Conservation (phyloP, 2,113 vertebrate species). For the Emberiza fucata region DNA sequence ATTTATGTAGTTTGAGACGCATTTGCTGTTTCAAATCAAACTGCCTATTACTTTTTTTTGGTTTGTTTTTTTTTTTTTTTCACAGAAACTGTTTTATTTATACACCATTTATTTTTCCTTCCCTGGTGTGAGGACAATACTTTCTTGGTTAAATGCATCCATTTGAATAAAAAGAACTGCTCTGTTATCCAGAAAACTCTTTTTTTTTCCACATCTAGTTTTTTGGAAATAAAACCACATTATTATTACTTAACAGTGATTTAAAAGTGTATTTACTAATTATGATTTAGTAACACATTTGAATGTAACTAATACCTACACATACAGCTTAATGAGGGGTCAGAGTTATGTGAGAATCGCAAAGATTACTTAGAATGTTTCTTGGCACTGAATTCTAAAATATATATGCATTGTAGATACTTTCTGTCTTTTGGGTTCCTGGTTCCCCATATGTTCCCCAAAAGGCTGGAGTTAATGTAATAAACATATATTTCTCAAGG, state of each 20-base stretch:
- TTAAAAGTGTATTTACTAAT: neutral
- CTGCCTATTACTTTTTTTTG: too few species aligned
- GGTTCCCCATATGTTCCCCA: neutral
- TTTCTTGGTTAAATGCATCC: neutral
- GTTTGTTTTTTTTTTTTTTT: neutral
- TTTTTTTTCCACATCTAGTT: neutral
- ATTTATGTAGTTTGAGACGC: neutral
- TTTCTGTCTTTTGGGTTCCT: neutral
- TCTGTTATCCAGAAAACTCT: accelerated
- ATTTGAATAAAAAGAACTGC: neutral
- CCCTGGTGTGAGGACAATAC: neutral
- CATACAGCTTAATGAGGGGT: neutral
- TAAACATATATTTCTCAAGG: neutral
- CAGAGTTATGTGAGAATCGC: neutral
- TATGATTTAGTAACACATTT: neutral
- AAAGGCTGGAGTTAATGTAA: neutral
- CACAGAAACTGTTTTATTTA: neutral
- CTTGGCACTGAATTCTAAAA: neutral
- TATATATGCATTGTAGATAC: neutral
- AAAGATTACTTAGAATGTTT: neutral
- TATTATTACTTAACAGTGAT: neutral
- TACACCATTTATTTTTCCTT: neutral
- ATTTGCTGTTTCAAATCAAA: neutral
- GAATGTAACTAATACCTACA: neutral
- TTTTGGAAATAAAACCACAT: neutral